Percentiles rank a stretch among this genome's conserved stretches.
These are phyloP conservation scores for Spea hammondii DNA, from an alignment of 2,797 vertebrate genomes.

Conservation along the genomic window DNA sequence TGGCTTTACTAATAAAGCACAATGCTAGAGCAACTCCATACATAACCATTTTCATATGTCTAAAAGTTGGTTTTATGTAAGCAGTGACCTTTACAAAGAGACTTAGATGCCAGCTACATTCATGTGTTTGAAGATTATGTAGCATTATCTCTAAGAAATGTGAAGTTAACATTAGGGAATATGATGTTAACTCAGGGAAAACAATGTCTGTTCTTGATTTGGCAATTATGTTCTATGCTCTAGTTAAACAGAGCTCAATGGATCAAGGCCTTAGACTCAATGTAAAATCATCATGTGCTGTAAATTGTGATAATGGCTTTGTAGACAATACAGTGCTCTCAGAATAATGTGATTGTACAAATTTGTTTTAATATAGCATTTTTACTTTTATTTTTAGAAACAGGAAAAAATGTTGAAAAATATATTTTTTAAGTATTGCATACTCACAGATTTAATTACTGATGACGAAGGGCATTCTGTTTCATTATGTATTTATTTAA, in stretches of 20 bases:
- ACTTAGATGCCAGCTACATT: neutral
- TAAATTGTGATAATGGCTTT: conserved; percentile 9
- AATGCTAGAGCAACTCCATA: neutral
- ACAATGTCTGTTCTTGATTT: conserved; percentile 26
- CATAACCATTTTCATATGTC: neutral
- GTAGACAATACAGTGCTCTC: conserved; percentile 4
- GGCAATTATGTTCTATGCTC: conserved; percentile 41
- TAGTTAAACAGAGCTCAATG: conserved; percentile 40
- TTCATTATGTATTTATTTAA: no score
- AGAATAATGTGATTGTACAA: conserved; percentile 17
- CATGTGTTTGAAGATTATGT: neutral
- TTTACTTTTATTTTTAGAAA: no score
- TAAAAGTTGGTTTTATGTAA: neutral
- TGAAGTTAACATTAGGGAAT: conserved; percentile 7
- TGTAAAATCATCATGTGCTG: conserved; percentile 4
- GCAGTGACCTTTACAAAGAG: neutral
- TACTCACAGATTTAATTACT: no score
- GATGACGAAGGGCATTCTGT: no score
- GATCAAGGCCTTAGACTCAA: conserved; percentile 27
- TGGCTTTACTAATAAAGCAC: neutral
- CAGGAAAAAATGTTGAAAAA: no score
- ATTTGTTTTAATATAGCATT: neutral
- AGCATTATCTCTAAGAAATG: conserved; percentile 10
- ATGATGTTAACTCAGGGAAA: conserved; percentile 41
- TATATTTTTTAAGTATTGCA: no score